phyloP scores from a whole-genome alignment of 2,888 invertebrate species.

The Pyrrhosoma nymphula region DNA sequence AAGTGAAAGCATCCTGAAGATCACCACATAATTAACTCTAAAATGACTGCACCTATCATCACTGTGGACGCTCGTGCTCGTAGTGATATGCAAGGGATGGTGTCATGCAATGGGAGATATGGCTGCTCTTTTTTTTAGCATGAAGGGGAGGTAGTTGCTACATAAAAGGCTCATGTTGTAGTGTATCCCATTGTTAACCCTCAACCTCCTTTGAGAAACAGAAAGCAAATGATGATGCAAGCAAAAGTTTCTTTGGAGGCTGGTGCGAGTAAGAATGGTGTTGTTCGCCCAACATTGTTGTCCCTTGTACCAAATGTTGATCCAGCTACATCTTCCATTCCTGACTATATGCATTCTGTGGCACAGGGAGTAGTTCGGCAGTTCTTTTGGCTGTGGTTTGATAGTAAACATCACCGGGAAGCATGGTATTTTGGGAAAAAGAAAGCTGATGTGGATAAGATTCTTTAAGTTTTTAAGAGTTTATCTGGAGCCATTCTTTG shows the following conservation, averaged over 20 bases:
- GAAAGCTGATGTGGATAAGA: background rate
- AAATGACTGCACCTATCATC: slow-evolving; percentile 3
- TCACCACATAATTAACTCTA: background rate
- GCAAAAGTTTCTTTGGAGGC: background rate
- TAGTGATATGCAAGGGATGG: background rate
- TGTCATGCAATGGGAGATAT: background rate
- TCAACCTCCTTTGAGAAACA: no score
- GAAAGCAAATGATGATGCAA: no score
- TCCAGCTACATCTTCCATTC: background rate
- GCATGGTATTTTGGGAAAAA: background rate
- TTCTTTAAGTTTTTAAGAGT: background rate
- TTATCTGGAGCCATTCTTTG: no score
- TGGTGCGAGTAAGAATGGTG: background rate
- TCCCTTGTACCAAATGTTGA: background rate
- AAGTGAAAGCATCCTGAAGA: background rate
- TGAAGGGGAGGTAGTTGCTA: background rate
- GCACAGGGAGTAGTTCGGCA: background rate
- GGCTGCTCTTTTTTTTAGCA: background rate
- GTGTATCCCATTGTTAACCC: no score
- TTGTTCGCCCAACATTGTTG: background rate
- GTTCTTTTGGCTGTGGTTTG: background rate
- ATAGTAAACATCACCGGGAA: background rate
- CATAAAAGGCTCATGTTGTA: no score
- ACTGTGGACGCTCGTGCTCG: background rate
- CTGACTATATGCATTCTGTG: background rate